These are phyloP conservation scores for Bujurquina vittata DNA, from an alignment of 2,113 vertebrate genomes.

Conservation along the genomic window DNA sequence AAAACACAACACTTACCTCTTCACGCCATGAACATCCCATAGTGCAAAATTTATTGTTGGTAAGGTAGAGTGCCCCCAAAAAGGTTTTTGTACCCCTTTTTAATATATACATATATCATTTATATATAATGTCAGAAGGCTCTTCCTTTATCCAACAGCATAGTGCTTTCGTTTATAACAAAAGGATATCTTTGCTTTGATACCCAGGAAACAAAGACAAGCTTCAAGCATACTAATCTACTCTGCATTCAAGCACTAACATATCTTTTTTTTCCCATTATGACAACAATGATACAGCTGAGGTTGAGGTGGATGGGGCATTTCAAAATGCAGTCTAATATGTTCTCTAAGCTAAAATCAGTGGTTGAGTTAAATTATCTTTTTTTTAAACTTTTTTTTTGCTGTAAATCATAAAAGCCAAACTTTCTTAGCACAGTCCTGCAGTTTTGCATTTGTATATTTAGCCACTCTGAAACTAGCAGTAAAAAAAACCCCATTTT, in stretches of 20 bases:
- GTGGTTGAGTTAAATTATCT: slow-evolving; percentile 53
- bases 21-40: slow-evolving; percentile 82
- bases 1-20: slow-evolving; percentile 79
- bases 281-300: slow-evolving; percentile 42
- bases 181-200: slow-evolving; percentile 81
- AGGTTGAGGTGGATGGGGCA: slow-evolving; percentile 58
- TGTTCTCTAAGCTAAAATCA: slow-evolving; percentile 50
- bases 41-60: slow-evolving; percentile 90
- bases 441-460: slow-evolving; percentile 24
- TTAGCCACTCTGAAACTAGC: slow-evolving; percentile 29
- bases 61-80: slow-evolving; percentile 84
- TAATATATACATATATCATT: slow-evolving; percentile 85
- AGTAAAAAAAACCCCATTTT: not conserved
- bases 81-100: slow-evolving; percentile 80
- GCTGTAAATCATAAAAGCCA: slow-evolving; percentile 38
- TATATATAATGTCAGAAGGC: slow-evolving; percentile 85
- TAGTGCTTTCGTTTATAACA: slow-evolving; percentile 88
- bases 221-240: slow-evolving; percentile 78
- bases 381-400: slow-evolving; percentile 2
- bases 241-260: slow-evolving; percentile 80
- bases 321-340: slow-evolving; percentile 61
- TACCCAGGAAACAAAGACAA: slow-evolving; percentile 81
- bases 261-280: slow-evolving; percentile 71
- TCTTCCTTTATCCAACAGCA: slow-evolving; percentile 87
- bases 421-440: slow-evolving; percentile 28